Conservation (phyloP, 2,797 vertebrate species). For the Hypotaenidia philippensis region DNA sequence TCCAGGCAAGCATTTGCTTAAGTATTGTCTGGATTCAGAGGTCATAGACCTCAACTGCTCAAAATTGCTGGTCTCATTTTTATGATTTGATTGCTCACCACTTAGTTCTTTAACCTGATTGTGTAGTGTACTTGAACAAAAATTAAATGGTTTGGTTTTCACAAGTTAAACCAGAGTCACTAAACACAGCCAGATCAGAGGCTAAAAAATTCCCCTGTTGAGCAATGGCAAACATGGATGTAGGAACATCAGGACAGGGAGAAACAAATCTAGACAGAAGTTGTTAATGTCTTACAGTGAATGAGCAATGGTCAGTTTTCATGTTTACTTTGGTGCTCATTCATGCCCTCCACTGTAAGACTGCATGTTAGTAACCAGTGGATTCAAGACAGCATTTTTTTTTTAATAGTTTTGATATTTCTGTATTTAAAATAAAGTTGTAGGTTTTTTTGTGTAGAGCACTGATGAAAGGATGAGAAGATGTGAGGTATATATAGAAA, state of each 20-base stretch:
- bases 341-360: background rate
- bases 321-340: background rate
- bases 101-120: background rate
- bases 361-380: background rate
- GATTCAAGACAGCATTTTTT: background rate
- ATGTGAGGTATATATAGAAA: background rate
- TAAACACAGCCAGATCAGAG: background rate
- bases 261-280: background rate
- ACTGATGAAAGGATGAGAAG: background rate
- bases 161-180: background rate
- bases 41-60: background rate
- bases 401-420: background rate
- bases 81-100: background rate
- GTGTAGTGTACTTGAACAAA: background rate
- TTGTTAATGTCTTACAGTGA: background rate
- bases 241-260: accelerated
- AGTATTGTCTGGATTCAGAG: background rate
- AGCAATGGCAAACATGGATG: background rate
- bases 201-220: background rate
- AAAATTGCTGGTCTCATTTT: background rate
- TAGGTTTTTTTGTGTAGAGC: background rate
- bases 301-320: background rate
- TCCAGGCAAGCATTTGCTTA: background rate
- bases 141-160: background rate
- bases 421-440: background rate